These are phyloP conservation scores for Trinorchestia longiramus DNA, from an alignment of 1,140 invertebrate genomes.

Conservation along the genomic window DNA sequence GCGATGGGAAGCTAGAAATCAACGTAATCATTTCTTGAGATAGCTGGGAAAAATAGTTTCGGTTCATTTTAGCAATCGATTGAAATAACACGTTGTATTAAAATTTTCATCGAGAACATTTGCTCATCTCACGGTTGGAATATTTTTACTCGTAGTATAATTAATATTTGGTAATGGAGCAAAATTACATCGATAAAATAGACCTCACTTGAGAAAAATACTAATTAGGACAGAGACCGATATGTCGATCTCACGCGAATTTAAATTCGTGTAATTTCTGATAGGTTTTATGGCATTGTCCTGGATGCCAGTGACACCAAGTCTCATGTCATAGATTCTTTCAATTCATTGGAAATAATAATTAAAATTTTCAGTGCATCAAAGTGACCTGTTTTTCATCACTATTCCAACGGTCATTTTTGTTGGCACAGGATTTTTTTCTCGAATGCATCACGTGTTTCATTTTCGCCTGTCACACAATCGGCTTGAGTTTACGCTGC, in stretches of 20 bases:
- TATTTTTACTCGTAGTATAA: not conserved
- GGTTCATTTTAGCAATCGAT: not conserved
- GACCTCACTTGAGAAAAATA: not conserved
- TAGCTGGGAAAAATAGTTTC: not conserved
- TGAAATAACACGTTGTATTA: not conserved
- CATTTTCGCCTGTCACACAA: not conserved
- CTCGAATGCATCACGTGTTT: no score
- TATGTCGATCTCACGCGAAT: not conserved
- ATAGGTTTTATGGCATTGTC: not conserved
- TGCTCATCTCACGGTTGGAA: not conserved
- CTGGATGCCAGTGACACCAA: not conserved
- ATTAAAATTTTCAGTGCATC: not conserved
- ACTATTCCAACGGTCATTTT: not conserved
- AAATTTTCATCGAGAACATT: not conserved
- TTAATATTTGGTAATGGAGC: not conserved
- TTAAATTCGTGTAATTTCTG: not conserved
- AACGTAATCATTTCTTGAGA: not conserved
- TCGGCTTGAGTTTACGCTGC: not conserved
- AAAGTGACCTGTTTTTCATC: not conserved
- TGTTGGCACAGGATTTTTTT: not conserved
- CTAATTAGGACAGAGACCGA: not conserved
- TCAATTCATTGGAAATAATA: not conserved
- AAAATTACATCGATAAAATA: not conserved
- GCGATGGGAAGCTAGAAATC: not conserved
- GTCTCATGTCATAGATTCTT: not conserved